These are phyloP conservation scores for Eupeodes luniger DNA, from an alignment of 2,888 invertebrate species.

Conservation along the genomic window DNA sequence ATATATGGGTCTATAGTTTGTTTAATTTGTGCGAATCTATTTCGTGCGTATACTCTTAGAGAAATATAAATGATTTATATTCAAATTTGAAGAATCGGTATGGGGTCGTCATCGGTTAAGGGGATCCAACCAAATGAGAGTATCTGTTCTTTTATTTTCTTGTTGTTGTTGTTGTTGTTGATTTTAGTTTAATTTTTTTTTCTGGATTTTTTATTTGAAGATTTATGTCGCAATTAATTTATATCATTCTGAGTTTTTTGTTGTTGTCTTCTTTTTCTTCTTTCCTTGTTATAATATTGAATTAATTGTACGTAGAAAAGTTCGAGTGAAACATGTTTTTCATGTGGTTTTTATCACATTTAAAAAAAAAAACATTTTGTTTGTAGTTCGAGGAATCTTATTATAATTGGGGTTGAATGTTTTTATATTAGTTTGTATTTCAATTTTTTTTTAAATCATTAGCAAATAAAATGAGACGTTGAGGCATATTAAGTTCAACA, in stretches of 20 bases:
- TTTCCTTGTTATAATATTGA: conserved; percentile 43
- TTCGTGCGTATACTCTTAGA: conserved; percentile 32
- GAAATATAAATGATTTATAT: conserved; percentile 68
- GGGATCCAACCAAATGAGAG: conserved; percentile 3
- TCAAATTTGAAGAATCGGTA: conserved; percentile 57
- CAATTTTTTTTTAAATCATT: conserved; percentile 8
- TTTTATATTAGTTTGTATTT: not conserved
- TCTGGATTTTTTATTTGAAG: conserved; percentile 46
- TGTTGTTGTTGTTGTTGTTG: conserved; percentile 12
- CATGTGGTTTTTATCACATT: conserved; percentile 49
- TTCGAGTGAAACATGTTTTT: conserved; percentile 48
- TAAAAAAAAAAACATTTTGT: not conserved
- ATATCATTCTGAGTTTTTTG: conserved; percentile 57
- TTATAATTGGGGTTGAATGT: conserved; percentile 14
- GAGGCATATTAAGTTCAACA: no score
- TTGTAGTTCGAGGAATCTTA: not conserved
- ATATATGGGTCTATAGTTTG: conserved; percentile 60
- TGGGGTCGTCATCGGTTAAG: conserved; percentile 64
- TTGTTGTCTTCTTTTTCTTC: conserved; percentile 12
- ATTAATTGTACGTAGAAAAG: conserved; percentile 61
- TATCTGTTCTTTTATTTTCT: not conserved
- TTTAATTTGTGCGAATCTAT: conserved; percentile 73
- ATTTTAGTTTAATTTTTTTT: conserved; percentile 18
- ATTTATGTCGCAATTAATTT: conserved; percentile 76
- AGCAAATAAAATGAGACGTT: conserved; percentile 21